Conservation (phyloP, 2,113 vertebrate genomes). For the Danionella cerebrum region DNA sequence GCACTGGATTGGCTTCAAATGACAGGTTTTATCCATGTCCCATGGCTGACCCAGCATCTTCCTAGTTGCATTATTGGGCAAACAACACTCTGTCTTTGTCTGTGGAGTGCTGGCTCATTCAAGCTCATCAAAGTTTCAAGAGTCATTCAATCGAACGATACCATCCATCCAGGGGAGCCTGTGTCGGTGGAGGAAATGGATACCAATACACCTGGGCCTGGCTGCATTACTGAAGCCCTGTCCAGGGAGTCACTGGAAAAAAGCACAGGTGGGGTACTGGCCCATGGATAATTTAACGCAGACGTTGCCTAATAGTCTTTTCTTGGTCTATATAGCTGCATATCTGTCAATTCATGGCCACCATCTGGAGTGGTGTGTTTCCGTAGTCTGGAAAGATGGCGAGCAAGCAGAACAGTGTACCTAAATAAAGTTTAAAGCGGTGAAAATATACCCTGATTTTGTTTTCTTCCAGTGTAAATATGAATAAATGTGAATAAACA, state of each 20-base stretch:
- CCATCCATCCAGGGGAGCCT: constrained; percentile 29
- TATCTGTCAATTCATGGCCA: too few relatives aligned
- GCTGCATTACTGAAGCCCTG: constrained; percentile 31
- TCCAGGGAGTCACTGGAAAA: constrained; percentile 34
- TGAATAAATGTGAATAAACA: too few relatives aligned
- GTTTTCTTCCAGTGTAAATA: too few relatives aligned
- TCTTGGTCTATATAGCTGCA: neutral
- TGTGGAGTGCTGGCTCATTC: constrained; percentile 25
- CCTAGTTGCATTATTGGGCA: constrained; percentile 17
- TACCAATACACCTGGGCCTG: constrained; percentile 22
- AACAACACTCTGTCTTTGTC: constrained; percentile 30
- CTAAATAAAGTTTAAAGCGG: too few relatives aligned
- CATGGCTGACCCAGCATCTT: constrained; percentile 30
- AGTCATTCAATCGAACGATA: constrained; percentile 39
- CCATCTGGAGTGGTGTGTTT: too few relatives aligned
- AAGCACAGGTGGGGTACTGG: constrained; percentile 28
- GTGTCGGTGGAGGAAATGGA: constrained; percentile 32
- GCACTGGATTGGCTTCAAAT: constrained; percentile 25
- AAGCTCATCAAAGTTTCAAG: constrained; percentile 39
- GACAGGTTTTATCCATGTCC: constrained; percentile 28
- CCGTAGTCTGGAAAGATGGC: too few relatives aligned
- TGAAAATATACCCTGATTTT: too few relatives aligned
- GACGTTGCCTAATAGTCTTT: constrained; percentile 6
- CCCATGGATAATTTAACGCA: constrained; percentile 32
- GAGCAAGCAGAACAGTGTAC: too few relatives aligned